Conservation (phyloP, 2,797 vertebrate species). For the Sebastes kiyomatsui region DNA sequence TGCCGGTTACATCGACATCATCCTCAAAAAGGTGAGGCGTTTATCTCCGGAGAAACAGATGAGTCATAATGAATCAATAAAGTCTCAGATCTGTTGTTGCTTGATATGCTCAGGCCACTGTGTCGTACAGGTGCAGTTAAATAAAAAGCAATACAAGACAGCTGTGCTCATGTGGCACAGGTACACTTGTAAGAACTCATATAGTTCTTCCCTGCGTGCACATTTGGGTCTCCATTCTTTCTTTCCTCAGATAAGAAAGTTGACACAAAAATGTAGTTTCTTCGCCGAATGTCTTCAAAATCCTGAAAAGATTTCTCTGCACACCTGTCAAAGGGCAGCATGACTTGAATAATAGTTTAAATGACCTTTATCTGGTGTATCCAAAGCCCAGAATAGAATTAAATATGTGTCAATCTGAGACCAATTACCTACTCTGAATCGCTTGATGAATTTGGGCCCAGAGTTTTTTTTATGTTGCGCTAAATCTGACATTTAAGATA, state of each 20-base stretch:
- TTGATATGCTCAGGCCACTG: not conserved
- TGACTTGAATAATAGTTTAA: not conserved
- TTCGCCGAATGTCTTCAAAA: not conserved
- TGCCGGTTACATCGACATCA: conserved; percentile 99
- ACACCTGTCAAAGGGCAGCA: not conserved
- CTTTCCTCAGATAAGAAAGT: not conserved
- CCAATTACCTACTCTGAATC: not conserved
- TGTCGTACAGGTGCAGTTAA: not conserved
- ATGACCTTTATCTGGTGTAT: not conserved
- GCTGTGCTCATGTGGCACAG: not conserved
- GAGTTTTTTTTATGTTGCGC: not conserved
- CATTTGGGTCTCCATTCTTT: not conserved
- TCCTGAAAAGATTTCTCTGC: not conserved
- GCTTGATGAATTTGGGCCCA: not conserved
- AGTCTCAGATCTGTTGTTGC: conserved; percentile 15
- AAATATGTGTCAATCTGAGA: not conserved
- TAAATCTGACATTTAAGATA: not conserved
- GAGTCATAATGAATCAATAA: conserved; percentile 18
- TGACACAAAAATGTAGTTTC: not conserved
- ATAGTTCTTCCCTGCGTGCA: not conserved
- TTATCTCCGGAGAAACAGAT: conserved; percentile 20
- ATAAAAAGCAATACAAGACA: not conserved
- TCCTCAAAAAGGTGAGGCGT: conserved; percentile 93
- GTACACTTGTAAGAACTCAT: not conserved
- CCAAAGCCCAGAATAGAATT: not conserved